Conservation (phyloP, 2,888 invertebrate genomes). For the Gerris lacustris region DNA sequence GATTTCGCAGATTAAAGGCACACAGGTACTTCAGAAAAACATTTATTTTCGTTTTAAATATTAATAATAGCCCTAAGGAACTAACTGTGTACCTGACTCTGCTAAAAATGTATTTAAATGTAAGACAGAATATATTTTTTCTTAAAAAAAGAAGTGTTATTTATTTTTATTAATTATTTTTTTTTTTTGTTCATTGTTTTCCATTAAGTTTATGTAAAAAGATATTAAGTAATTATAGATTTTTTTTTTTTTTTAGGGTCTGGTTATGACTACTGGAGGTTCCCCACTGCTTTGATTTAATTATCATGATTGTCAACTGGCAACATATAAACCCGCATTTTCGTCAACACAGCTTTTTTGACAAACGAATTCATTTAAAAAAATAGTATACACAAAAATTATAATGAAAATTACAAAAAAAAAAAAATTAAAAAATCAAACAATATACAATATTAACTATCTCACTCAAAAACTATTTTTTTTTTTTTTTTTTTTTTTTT, state of each 20-base stretch:
- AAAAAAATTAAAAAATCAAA: background rate
- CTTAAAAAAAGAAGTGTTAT: background rate
- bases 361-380: background rate
- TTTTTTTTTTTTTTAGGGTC: background rate
- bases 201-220: background rate
- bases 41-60: background rate
- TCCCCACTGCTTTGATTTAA: background rate
- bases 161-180: background rate
- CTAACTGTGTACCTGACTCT: background rate
- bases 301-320: conserved; percentile 3
- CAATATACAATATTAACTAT: background rate
- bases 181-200: background rate
- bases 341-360: background rate
- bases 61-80: too few species aligned
- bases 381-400: background rate
- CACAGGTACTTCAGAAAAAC: background rate
- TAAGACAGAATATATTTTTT: background rate
- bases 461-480: background rate
- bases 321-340: conserved; percentile 2
- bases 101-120: background rate
- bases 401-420: background rate
- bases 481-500: too few species aligned
- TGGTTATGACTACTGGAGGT: conserved; percentile 1
- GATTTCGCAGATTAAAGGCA: background rate
- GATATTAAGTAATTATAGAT: background rate